Evolutionary conservation across 1,140 invertebrate species (phyloP), one percentile per base, ranked within the genome.

Genomic region (Drosophila truncata): DNA sequence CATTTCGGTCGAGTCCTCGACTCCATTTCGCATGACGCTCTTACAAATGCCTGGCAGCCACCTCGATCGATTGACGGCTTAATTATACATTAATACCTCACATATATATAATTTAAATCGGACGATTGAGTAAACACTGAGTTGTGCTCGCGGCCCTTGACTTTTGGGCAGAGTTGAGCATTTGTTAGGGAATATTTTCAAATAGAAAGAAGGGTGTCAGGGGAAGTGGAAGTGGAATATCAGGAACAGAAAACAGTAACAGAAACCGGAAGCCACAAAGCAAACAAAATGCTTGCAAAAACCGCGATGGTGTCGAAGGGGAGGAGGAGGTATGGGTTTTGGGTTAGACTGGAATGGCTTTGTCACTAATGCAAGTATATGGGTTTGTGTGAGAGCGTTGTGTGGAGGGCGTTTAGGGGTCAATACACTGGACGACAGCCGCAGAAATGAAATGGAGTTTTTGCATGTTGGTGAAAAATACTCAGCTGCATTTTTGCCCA

Each of bases 231-330:
- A 29, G 11, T 13, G 25, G 18, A 62, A 35, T 20, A 63, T 23
- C 37, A 35, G 33, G 13, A 54, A 78, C 79, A 80, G 75, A 83
- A 82, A 82, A 80, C 57, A 37, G 49, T 58, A 82, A 75, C 74
- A 78, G 50, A 88, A 82, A 90, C 85, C 80, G 84, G 84, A 88
- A 88, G 80, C 84, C 85, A 39, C 83, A 87, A 87, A 88, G 83
- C 85, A 90, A 90, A 90, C 81, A 85, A 85, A 82, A 83, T 83
- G 81, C 82, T 78, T 69, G 62, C 69, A 90, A 85, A 84, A 90
- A 90, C 85, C 78, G 74, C 78, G 60, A 90, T 60, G 33, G 63
- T 65, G 58, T 41, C 18, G 61, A 54, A 47, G 50, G 27, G 37
- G n/a, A 2, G 18, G 18, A 31, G 14, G 4, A 6, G 35, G 14